Percentiles rank a stretch among this genome's conserved stretches.
Conservation (phyloP, 1,140 invertebrate genomes). For the Lasioglossum baleicum region DNA sequence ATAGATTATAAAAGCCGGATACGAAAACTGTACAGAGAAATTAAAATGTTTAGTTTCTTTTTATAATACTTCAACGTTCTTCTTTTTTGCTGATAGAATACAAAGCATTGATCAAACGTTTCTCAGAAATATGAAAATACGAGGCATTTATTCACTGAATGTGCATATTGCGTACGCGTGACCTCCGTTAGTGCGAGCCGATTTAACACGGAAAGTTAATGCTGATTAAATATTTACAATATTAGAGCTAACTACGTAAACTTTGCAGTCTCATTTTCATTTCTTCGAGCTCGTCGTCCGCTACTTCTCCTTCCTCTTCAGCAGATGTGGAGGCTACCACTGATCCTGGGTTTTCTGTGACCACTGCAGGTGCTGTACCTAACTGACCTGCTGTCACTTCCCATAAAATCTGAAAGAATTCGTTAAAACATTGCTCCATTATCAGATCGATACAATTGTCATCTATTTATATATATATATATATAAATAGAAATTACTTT, state of each 20-base stretch:
- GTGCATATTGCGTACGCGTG: slow-evolving; percentile 29
- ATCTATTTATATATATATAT: neutral
- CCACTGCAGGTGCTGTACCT: slow-evolving; percentile 91
- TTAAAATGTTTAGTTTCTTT: slow-evolving; percentile 16
- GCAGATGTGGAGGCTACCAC: slow-evolving; percentile 79
- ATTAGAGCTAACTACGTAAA: slow-evolving; percentile 85
- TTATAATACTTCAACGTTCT: slow-evolving; percentile 13
- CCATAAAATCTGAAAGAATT: slow-evolving; percentile 88
- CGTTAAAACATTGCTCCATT: neutral
- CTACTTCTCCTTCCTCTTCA: slow-evolving; percentile 77
- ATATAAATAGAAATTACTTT: slow-evolving; percentile 82
- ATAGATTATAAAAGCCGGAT: slow-evolving; percentile 40
- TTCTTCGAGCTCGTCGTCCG: slow-evolving; percentile 89
- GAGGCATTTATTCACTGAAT: slow-evolving; percentile 23
- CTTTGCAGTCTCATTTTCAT: slow-evolving; percentile 93
- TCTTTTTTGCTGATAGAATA: slow-evolving; percentile 9
- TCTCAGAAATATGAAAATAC: neutral
- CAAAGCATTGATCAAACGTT: slow-evolving; percentile 14
- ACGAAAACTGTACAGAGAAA: slow-evolving; percentile 34
- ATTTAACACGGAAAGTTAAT: slow-evolving; percentile 40
- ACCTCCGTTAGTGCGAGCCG: slow-evolving; percentile 29
- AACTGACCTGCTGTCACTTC: slow-evolving; percentile 96
- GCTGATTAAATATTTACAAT: slow-evolving; percentile 48
- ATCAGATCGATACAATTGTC: neutral
- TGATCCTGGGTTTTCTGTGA: slow-evolving; percentile 83